phyloP scores from a whole-genome alignment of 2,113 vertebrate species.

The Nothobranchius furzeri region DNA sequence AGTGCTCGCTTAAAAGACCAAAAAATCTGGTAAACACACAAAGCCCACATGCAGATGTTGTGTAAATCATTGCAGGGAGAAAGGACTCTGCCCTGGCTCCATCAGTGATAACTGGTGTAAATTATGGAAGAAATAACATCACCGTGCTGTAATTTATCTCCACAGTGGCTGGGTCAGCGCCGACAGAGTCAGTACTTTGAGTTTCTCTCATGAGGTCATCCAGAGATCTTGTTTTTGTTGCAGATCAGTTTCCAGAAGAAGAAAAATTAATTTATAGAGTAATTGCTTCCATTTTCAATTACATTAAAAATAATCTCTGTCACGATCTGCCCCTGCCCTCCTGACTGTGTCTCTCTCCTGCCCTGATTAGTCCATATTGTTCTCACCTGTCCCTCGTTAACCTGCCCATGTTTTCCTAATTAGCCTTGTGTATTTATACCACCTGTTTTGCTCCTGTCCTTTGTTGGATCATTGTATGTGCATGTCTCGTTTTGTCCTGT shows the following conservation, averaged over 20 bases:
- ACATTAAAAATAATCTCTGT: background rate
- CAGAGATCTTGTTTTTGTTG: slow-evolving; percentile 30
- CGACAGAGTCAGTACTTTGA: slow-evolving; percentile 24
- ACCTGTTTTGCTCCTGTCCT: too few species aligned
- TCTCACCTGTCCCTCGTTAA: too few species aligned
- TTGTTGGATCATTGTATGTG: too few species aligned
- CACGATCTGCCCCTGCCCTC: too few species aligned
- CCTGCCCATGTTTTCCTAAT: too few species aligned
- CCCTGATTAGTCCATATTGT: too few species aligned
- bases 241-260: slow-evolving; percentile 34
- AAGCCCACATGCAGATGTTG: slow-evolving; percentile 45
- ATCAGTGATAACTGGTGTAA: slow-evolving; percentile 29
- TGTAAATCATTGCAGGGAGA: slow-evolving; percentile 44
- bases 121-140: slow-evolving; percentile 40
- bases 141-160: slow-evolving; percentile 36
- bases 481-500: too few species aligned
- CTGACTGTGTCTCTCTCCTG: too few species aligned
- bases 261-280: slow-evolving; percentile 18
- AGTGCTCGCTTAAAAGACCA: slow-evolving; percentile 24
- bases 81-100: slow-evolving; percentile 35
- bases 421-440: too few species aligned
- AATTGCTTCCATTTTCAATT: slow-evolving; percentile 1
- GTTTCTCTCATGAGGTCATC: slow-evolving; percentile 22
- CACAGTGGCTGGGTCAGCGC: slow-evolving; percentile 18
- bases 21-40: slow-evolving; percentile 22